Base-by-base conservation (phyloP, 2,888 invertebrate species). In the Lepidocyrtoides sp. region DNA sequence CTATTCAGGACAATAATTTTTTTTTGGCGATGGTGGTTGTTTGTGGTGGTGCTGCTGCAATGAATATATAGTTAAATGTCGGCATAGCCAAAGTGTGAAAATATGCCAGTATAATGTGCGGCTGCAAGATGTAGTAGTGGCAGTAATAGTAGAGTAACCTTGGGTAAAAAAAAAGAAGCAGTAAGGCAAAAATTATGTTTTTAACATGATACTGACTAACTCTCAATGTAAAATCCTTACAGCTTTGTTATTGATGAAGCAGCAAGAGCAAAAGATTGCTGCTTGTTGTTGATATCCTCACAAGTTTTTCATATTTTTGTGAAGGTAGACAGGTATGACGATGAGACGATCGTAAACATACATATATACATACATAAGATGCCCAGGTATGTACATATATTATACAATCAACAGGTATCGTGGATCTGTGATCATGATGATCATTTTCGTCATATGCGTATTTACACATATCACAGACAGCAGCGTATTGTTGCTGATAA, bases 371-470 rank as follows among this genome's bases (percentile, higher is more conserved):
- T 32, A 17, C 66, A 36, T 36, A 36, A 36, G 2, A 7, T 36
- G 7, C 7, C 7, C 36, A 36, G 36, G 7, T 54, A 17, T 60
- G 10, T 60, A 36, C n/a, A 72, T 44, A 72, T 48, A 51, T 79
- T 79, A 57, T 82, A 60, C 60, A 63, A 82, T 60, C 88, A 88
- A 88, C 88, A 88, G 88, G 88, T 88, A 88, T 88, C 88, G 77
- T 41, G 69, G 63, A 77, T 14, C 72, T 20, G 41, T 72, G 75
- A 72, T 72, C 69, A 17, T 79, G 54, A 60, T 63, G 29, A 10
- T 7, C 29, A 23, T 63, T 29, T 63, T 63, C 23, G 23, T 63
- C 23, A 7, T 12, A 63, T 20, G 36, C 7, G 36, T 17, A 1
- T 20, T 57, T 7, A 63, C n/a, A 29, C 29, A 29, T 23, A 14